These are phyloP conservation scores for Pangasianodon gigas DNA, from an alignment of 2,113 vertebrate genomes.

Conservation along the genomic window DNA sequence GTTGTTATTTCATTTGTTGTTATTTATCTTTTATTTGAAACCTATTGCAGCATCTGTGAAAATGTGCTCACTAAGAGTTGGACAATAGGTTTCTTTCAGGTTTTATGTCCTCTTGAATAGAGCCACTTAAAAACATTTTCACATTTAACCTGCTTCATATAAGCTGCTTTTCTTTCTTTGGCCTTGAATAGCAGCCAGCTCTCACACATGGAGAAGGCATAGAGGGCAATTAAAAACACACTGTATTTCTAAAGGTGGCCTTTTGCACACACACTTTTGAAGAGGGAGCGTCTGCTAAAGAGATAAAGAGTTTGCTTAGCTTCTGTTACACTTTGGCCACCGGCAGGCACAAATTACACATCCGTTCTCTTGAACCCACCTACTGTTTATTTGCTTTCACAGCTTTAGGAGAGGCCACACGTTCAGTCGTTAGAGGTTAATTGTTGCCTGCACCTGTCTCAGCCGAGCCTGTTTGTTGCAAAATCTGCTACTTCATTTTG, in stretches of 20 bases:
- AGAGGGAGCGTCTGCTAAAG: slow-evolving; percentile 77
- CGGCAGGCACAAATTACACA: slow-evolving; percentile 61
- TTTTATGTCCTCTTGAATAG: slow-evolving; percentile 14
- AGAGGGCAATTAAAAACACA: slow-evolving; percentile 80
- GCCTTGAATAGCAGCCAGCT: slow-evolving; percentile 48
- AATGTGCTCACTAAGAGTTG: neutral
- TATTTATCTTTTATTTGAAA: neutral
- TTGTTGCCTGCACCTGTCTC: slow-evolving; percentile 78
- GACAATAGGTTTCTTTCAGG: slow-evolving; percentile 25
- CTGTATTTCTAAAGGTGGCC: slow-evolving; percentile 65
- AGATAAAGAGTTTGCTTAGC: slow-evolving; percentile 72
- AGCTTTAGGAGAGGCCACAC: slow-evolving; percentile 70
- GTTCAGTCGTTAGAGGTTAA: slow-evolving; percentile 69
- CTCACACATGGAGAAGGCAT: slow-evolving; percentile 80
- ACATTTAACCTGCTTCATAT: slow-evolving; percentile 42
- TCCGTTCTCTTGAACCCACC: slow-evolving; percentile 64
- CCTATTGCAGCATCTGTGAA: neutral
- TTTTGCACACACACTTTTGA: slow-evolving; percentile 59
- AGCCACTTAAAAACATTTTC: slow-evolving; percentile 41
- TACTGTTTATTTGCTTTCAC: slow-evolving; percentile 83
- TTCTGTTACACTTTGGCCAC: slow-evolving; percentile 66
- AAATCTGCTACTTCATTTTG: slow-evolving; percentile 67
- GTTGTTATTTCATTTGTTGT: neutral
- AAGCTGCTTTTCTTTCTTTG: slow-evolving; percentile 7
- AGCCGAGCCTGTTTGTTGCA: slow-evolving; percentile 69